Evolutionary conservation across 2,113 vertebrate genomes (phyloP).

Genomic region (Trogon melanurus): DNA sequence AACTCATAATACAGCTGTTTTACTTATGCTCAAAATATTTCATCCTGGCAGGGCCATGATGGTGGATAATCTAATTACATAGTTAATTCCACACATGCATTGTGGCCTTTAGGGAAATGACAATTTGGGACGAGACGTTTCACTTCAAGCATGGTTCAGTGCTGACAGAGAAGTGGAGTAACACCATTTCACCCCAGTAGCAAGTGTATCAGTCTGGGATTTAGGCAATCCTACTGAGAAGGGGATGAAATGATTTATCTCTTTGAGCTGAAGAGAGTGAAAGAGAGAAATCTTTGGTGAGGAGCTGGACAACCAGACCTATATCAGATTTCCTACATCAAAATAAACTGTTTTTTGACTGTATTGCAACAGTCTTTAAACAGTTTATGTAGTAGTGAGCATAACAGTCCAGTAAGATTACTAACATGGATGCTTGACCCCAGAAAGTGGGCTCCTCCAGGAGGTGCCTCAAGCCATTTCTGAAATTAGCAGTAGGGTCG

Average conservation of each 20-base stretch:
- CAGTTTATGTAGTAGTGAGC: no score
- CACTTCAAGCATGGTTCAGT: slow-evolving; percentile 11
- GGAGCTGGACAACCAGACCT: neutral
- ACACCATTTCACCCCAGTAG: neutral
- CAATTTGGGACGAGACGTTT: slow-evolving; percentile 42
- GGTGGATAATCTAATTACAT: slow-evolving; percentile 53
- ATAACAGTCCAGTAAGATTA: fast-evolving
- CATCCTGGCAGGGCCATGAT: slow-evolving; percentile 18
- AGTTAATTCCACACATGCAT: slow-evolving; percentile 53
- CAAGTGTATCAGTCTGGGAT: neutral
- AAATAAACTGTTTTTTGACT: neutral
- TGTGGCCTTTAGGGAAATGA: slow-evolving; percentile 38
- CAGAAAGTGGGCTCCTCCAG: neutral
- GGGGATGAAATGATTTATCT: neutral
- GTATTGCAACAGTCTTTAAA: neutral
- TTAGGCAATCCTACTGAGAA: neutral
- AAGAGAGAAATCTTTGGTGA: neutral
- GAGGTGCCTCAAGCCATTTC: neutral
- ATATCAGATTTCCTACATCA: neutral
- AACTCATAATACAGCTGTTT: slow-evolving; percentile 61
- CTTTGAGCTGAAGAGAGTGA: neutral
- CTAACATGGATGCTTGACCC: neutral
- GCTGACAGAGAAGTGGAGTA: neutral
- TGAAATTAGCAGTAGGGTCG: neutral
- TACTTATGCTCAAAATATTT: slow-evolving; percentile 56